Conservation (phyloP, 1,140 invertebrate species). For the Gryllus bimaculatus region DNA sequence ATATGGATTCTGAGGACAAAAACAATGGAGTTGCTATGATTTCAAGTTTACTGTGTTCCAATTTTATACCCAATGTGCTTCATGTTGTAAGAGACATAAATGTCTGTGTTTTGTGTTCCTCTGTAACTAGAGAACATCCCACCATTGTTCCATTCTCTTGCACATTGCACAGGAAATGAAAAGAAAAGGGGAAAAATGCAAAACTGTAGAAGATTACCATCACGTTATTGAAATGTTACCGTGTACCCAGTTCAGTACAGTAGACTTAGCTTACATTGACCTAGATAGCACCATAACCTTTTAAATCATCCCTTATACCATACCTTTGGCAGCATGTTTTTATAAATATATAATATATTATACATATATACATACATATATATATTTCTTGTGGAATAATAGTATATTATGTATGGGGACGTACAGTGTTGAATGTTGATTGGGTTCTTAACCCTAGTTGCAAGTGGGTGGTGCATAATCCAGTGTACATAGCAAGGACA, state of each 20-base stretch:
- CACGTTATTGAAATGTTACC: constrained; percentile 9
- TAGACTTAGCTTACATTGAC: constrained; percentile 13
- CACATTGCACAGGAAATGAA: not conserved
- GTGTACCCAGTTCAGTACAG: constrained; percentile 7
- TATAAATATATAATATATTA: constrained; percentile 7
- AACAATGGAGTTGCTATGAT: constrained; percentile 7
- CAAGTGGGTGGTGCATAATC: not conserved
- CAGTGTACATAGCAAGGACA: not conserved
- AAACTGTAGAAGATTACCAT: not conserved
- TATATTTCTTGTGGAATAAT: not conserved
- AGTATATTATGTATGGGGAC: not conserved
- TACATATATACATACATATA: not conserved
- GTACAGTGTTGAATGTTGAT: not conserved
- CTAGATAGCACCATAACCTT: constrained; percentile 8
- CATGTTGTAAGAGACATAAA: not conserved
- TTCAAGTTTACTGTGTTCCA: not conserved
- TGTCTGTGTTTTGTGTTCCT: constrained; percentile 7
- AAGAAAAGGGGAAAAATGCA: constrained; percentile 10
- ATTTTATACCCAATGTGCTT: constrained; percentile 15
- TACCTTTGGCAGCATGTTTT: constrained; percentile 17
- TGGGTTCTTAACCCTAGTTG: constrained; percentile 1
- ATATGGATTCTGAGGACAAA: not conserved
- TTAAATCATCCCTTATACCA: constrained; percentile 9
- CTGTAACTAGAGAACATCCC: not conserved
- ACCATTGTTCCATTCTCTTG: constrained; percentile 7